Percentiles rank a stretch among this genome's conserved stretches.
phyloP scores from a whole-genome alignment of 2,797 vertebrate species.

The Etheostoma nigrum region DNA sequence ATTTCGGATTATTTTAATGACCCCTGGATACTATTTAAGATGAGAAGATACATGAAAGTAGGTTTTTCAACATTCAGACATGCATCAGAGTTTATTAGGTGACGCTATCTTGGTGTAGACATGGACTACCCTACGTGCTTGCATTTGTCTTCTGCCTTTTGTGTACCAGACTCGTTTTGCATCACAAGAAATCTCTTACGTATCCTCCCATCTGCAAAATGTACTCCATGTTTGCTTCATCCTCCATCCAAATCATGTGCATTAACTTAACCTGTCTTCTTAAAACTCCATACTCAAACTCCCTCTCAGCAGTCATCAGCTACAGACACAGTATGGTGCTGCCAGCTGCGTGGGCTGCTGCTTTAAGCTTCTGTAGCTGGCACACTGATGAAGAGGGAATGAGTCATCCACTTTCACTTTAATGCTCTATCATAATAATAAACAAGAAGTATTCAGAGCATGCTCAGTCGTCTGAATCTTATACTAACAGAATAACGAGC shows the following conservation, averaged over 20 bases:
- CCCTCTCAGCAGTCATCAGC: not conserved
- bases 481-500: not conserved
- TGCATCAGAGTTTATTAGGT: not conserved
- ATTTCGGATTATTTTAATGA: not conserved
- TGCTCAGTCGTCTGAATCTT: not conserved
- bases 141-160: not conserved
- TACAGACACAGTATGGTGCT: constrained; percentile 12
- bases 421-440: not conserved
- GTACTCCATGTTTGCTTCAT: not conserved
- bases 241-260: not conserved
- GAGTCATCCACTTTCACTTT: constrained; percentile 19
- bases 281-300: not conserved
- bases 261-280: constrained; percentile 2
- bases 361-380: not conserved
- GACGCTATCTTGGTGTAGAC: no score
- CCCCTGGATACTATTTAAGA: not conserved
- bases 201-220: not conserved
- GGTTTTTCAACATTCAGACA: not conserved
- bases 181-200: not conserved
- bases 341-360: constrained; percentile 30
- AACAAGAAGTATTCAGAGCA: not conserved
- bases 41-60: not conserved
- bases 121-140: not conserved
- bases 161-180: not conserved
- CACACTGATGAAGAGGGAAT: not conserved